Percentiles rank a stretch among this genome's conserved stretches.
phyloP scores from a whole-genome alignment of 30 jellyfish, hydroid and myxozoan species.

The Aurelia coerulea region DNA sequence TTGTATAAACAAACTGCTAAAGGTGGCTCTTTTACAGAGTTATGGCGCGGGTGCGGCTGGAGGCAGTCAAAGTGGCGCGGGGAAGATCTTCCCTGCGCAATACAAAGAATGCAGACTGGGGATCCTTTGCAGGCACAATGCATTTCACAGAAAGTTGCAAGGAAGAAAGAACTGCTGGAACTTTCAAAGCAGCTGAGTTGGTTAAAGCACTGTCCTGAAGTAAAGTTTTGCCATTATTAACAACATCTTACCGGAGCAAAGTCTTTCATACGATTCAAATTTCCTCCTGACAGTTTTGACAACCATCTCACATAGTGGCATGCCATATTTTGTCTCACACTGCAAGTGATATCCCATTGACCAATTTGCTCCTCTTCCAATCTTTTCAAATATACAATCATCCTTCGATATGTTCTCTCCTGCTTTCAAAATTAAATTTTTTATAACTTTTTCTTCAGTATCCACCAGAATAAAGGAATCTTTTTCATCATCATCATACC shows the following conservation, averaged over 20 bases:
- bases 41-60: too few species aligned
- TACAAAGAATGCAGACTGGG: too few species aligned
- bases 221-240: too few species aligned
- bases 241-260: neutral
- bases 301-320: slow-evolving; percentile 15
- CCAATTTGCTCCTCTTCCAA: slow-evolving; percentile 71
- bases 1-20: too few species aligned
- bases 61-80: too few species aligned
- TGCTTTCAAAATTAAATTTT: neutral
- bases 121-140: too few species aligned
- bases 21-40: too few species aligned
- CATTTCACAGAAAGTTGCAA: too few species aligned
- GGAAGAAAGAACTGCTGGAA: too few species aligned
- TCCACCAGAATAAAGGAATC: slow-evolving; percentile 37
- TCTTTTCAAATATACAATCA: slow-evolving; percentile 29
- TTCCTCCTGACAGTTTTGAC: slow-evolving; percentile 21
- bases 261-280: neutral
- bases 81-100: too few species aligned
- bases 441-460: slow-evolving; percentile 44
- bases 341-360: slow-evolving; percentile 64
- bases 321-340: slow-evolving; percentile 6
- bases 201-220: too few species aligned
- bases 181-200: too few species aligned
- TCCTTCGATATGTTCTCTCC: neutral
- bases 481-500: neutral